Conservation (phyloP, 2,797 vertebrate species). For the Girardinus metallicus region DNA sequence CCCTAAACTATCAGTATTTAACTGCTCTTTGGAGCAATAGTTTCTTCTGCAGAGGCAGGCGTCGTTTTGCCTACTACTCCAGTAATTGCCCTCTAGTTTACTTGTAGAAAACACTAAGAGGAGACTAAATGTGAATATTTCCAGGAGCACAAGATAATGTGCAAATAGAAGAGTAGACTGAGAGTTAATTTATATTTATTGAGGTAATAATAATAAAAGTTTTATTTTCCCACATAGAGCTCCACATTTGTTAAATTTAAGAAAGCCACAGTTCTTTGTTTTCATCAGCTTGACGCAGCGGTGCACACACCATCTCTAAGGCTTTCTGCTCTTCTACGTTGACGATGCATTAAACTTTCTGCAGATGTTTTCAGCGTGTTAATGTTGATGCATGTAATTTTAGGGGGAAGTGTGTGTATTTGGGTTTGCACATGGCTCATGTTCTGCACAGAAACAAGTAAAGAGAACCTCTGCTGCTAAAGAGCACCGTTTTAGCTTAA, state of each 20-base stretch:
- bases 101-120: slow-evolving; percentile 44
- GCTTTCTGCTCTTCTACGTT: slow-evolving; percentile 25
- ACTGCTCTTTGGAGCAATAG: slow-evolving; percentile 35
- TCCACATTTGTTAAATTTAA: slow-evolving; percentile 17
- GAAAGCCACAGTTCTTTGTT: slow-evolving; percentile 22
- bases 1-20: background rate
- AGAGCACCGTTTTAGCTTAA: slow-evolving; percentile 51
- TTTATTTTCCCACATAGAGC: background rate
- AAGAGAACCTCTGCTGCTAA: slow-evolving; percentile 51
- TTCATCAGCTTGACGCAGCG: slow-evolving; percentile 6
- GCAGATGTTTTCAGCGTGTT: slow-evolving; percentile 45
- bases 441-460: slow-evolving; percentile 48
- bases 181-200: background rate
- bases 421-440: slow-evolving; percentile 46
- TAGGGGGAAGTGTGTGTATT: slow-evolving; percentile 35
- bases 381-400: slow-evolving; percentile 52
- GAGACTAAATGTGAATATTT: slow-evolving; percentile 35
- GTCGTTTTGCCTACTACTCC: slow-evolving; percentile 43
- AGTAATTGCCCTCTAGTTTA: slow-evolving; percentile 62
- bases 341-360: slow-evolving; percentile 27
- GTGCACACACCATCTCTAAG: background rate
- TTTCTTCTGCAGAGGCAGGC: slow-evolving; percentile 48
- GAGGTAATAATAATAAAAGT: background rate
- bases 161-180: slow-evolving; percentile 26
- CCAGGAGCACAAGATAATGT: slow-evolving; percentile 21